Evolutionary conservation across 2,113 vertebrate species (phyloP).

Genomic region (Apodemus sylvaticus): DNA sequence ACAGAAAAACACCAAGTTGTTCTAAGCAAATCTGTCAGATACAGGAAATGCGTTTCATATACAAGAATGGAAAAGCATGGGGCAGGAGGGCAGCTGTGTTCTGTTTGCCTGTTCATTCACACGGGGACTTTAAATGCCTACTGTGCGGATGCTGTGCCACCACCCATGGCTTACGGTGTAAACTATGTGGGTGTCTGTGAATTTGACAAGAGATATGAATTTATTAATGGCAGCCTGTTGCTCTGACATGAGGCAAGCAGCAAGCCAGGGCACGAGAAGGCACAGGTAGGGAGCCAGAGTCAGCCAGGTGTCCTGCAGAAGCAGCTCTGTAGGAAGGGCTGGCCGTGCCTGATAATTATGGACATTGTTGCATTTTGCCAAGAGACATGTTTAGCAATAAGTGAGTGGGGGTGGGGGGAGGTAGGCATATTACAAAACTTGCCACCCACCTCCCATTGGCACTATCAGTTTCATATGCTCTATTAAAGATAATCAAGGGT

Average conservation of each 20-base stretch:
- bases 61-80: background rate
- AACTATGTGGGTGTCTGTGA: slow-evolving; percentile 40
- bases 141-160: slow-evolving; percentile 19
- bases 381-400: slow-evolving; percentile 69
- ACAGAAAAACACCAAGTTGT: background rate
- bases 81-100: background rate
- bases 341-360: slow-evolving; percentile 54
- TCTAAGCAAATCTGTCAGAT: background rate
- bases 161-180: background rate
- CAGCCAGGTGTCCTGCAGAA: slow-evolving; percentile 54
- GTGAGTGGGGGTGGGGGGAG: background rate
- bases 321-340: background rate
- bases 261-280: slow-evolving; percentile 51
- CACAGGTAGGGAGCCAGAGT: background rate
- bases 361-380: slow-evolving; percentile 57
- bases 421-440: slow-evolving; percentile 52
- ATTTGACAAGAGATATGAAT: slow-evolving; percentile 46
- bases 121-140: slow-evolving; percentile 20
- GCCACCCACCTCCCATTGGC: slow-evolving; percentile 70
- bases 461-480: slow-evolving; percentile 68
- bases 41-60: background rate
- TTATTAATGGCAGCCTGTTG: slow-evolving; percentile 40
- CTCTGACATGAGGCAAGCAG: background rate
- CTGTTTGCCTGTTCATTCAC: background rate
- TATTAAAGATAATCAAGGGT: slow-evolving; percentile 76